Evolutionary conservation across 2,113 vertebrate species (phyloP).

Genomic region (Garra rufa): DNA sequence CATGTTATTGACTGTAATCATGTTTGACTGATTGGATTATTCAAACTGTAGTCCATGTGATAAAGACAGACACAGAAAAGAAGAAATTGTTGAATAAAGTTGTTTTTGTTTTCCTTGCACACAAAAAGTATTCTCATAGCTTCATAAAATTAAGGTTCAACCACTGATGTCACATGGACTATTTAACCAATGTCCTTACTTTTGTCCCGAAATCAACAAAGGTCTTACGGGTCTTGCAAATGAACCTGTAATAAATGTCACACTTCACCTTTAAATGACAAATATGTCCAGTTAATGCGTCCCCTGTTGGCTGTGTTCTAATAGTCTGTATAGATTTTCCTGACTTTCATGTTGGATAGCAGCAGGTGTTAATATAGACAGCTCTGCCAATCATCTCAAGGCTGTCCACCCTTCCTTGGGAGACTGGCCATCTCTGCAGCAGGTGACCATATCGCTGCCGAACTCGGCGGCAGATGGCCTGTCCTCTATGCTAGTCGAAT

Average conservation of each 20-base stretch:
- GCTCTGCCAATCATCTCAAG: slow-evolving; percentile 5
- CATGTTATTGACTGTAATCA: too few relatives aligned
- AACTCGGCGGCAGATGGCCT: slow-evolving; percentile 59
- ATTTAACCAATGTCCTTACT: too few relatives aligned
- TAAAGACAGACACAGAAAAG: too few relatives aligned
- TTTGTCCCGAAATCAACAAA: too few relatives aligned
- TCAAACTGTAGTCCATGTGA: too few relatives aligned
- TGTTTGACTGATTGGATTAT: too few relatives aligned
- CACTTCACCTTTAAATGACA: neutral
- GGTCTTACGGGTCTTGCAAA: neutral
- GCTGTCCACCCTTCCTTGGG: neutral
- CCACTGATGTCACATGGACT: too few relatives aligned
- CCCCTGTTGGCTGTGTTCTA: neutral
- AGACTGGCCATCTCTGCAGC: neutral
- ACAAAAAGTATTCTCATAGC: too few relatives aligned
- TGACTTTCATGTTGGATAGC: neutral
- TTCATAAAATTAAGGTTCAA: too few relatives aligned
- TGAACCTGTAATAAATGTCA: neutral
- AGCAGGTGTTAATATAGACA: slow-evolving; percentile 7
- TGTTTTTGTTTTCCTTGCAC: too few relatives aligned
- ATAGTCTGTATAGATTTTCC: neutral
- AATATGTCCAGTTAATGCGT: neutral
- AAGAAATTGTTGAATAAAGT: too few relatives aligned
- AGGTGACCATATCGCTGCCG: neutral
- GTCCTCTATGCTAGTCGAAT: slow-evolving; percentile 33